Percentiles rank a stretch among this genome's conserved stretches.
phyloP scores from a whole-genome alignment of 2,888 invertebrate genomes.

The Leucoma salicis region DNA sequence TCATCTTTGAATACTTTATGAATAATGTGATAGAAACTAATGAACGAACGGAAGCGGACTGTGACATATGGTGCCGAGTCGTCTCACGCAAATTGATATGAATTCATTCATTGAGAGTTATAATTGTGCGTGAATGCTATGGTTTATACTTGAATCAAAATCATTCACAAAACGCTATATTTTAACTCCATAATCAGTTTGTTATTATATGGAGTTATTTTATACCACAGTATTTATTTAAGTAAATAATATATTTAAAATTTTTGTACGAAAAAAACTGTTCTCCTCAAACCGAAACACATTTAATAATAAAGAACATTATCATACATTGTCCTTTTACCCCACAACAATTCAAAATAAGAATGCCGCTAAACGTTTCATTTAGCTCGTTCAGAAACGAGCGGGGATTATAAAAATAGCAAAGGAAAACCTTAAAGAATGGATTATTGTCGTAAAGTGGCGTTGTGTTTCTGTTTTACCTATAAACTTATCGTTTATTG shows the following conservation, averaged over 20 bases:
- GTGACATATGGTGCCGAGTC: slow-evolving; percentile 51
- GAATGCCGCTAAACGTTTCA: slow-evolving; percentile 35
- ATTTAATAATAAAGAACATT: slow-evolving; percentile 5
- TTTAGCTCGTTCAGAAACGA: slow-evolving; percentile 42
- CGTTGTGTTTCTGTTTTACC: slow-evolving; percentile 41
- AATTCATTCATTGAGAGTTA: slow-evolving; percentile 62
- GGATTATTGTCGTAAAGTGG: slow-evolving; percentile 71
- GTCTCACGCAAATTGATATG: slow-evolving; percentile 64
- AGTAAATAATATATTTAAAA: no score
- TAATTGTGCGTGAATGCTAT: slow-evolving; percentile 31
- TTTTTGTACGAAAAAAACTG: no score
- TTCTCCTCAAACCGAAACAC: background rate
- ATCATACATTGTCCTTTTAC: slow-evolving; percentile 18
- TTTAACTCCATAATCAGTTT: background rate
- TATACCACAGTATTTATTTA: no score
- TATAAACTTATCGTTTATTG: slow-evolving; percentile 68
- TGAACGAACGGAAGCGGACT: slow-evolving; percentile 34
- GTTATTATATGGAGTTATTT: no score
- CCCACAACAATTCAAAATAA: slow-evolving; percentile 33
- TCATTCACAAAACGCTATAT: background rate
- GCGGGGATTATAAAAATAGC: slow-evolving; percentile 44
- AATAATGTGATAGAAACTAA: slow-evolving; percentile 26
- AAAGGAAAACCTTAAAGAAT: slow-evolving; percentile 57
- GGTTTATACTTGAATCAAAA: background rate
- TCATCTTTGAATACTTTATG: background rate